These are phyloP conservation scores for Brachionus koreanus DNA, from an alignment of 1,140 invertebrate genomes.

Conservation along the genomic window DNA sequence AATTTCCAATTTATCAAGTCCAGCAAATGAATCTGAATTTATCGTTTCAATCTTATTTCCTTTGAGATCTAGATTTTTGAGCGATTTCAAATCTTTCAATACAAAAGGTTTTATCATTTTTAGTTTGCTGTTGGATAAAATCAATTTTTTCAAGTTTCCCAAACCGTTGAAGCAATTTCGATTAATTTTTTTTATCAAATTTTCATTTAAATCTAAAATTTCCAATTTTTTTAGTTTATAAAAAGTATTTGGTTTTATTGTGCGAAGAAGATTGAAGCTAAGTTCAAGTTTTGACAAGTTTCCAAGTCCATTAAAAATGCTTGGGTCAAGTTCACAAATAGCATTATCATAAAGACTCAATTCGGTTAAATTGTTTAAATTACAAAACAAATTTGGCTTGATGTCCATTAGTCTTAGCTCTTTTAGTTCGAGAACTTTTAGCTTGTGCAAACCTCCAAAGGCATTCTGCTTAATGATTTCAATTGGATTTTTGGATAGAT, in stretches of 20 bases:
- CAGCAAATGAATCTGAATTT: not conserved
- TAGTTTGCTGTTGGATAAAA: not conserved
- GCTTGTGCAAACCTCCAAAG: not conserved
- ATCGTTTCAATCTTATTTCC: not conserved
- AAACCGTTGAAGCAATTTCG: not conserved
- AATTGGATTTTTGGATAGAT: slow-evolving; percentile 8
- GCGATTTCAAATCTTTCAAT: not conserved
- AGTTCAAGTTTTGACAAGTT: not conserved
- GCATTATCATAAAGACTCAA: not conserved
- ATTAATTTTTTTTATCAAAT: slow-evolving; percentile 5
- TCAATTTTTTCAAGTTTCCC: not conserved
- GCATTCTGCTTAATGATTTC: not conserved
- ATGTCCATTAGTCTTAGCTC: not conserved
- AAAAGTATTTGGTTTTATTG: slow-evolving; percentile 19
- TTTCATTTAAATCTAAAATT: slow-evolving; percentile 5
- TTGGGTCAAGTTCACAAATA: not conserved
- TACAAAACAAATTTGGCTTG: not conserved
- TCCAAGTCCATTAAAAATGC: not conserved
- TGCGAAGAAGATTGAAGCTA: not conserved
- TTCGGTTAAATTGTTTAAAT: not conserved
- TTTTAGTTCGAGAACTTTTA: not conserved
- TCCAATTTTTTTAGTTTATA: not conserved
- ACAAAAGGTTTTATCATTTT: slow-evolving; percentile 21
- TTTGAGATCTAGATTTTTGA: not conserved
- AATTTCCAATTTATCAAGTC: not conserved